These are phyloP conservation scores for Cosmia pyralina DNA, from an alignment of 2,888 invertebrate species.

Conservation along the genomic window DNA sequence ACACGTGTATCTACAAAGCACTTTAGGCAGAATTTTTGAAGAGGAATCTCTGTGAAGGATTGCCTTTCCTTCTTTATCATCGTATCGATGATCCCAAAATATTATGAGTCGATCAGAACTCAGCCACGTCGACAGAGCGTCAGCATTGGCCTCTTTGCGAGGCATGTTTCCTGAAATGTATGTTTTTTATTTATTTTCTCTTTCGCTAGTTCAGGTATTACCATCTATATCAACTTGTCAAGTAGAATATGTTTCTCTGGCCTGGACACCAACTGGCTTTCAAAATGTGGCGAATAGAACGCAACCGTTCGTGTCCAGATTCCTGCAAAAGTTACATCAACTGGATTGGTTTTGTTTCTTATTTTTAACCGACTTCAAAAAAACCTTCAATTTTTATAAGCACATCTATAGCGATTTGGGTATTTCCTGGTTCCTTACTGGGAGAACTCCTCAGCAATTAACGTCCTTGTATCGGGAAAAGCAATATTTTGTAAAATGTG, in stretches of 20 bases:
- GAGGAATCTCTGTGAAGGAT: neutral
- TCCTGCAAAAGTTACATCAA: too few relatives aligned
- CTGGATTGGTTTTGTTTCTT: neutral
- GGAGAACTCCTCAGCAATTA: too few relatives aligned
- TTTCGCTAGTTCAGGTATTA: neutral
- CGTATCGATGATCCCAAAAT: neutral
- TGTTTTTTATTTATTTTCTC: neutral
- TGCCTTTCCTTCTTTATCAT: neutral
- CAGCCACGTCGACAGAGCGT: neutral
- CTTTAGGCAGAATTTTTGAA: neutral
- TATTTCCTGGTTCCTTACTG: too few relatives aligned
- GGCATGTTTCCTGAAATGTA: neutral
- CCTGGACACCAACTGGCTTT: neutral
- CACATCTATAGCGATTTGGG: too few relatives aligned
- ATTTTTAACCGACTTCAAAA: too few relatives aligned
- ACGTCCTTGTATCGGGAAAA: too few relatives aligned
- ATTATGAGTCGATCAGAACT: neutral
- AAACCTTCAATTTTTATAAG: too few relatives aligned
- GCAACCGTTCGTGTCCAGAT: neutral
- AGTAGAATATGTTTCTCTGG: neutral
- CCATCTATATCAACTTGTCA: too few relatives aligned
- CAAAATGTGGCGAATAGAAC: neutral
- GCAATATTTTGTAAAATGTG: too few relatives aligned
- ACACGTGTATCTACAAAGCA: neutral
- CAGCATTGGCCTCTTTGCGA: too few relatives aligned